Percentiles rank a stretch among this genome's conserved stretches.
Conservation (phyloP, 2,797 vertebrate species). For the Mergus octosetaceus region DNA sequence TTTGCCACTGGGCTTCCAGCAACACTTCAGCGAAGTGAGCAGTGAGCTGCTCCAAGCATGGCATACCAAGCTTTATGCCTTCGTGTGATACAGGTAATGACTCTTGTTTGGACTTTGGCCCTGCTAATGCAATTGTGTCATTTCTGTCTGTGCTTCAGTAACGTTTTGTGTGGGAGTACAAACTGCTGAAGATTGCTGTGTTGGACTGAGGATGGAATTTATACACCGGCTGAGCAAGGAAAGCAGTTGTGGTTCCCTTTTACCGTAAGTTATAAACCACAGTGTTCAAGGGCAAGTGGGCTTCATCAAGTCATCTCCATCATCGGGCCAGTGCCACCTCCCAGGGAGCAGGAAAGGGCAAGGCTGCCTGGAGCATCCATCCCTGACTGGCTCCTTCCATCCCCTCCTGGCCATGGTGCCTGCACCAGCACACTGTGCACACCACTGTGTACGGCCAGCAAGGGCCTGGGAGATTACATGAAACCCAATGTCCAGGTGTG, state of each 20-base stretch:
- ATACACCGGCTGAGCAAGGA: neutral
- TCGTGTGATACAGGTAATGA: neutral
- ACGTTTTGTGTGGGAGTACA: neutral
- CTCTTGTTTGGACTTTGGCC: neutral
- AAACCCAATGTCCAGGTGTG: neutral
- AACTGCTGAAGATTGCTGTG: neutral
- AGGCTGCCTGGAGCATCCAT: neutral
- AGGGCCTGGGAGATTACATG: fast-evolving
- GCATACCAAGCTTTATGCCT: neutral
- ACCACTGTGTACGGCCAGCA: fast-evolving
- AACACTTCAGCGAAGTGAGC: neutral
- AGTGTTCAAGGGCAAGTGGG: neutral
- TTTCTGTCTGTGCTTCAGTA: neutral
- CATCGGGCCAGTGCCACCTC: neutral
- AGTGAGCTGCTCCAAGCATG: fast-evolving
- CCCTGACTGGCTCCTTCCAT: neutral
- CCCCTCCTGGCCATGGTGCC: fast-evolving
- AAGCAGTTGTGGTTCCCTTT: neutral
- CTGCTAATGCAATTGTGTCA: neutral
- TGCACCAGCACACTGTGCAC: fast-evolving
- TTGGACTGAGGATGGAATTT: neutral
- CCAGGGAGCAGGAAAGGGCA: neutral
- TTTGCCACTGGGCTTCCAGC: neutral
- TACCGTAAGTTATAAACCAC: neutral
- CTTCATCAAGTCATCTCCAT: neutral